Evolutionary conservation across 2,888 invertebrate genomes (phyloP).

Genomic region (Taphrorychus bicolor): DNA sequence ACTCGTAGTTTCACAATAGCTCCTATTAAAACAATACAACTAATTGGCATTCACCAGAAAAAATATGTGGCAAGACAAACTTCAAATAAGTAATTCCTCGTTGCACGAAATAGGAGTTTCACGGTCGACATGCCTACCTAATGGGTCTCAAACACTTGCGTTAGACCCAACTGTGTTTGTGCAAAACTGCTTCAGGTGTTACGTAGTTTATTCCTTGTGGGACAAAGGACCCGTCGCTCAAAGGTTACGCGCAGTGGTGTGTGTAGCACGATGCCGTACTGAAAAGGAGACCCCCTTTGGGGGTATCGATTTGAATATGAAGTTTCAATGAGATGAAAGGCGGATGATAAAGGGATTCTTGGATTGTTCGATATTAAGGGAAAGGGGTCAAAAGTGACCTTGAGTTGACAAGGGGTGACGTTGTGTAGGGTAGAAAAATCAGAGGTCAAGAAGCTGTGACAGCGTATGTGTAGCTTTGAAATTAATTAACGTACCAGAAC

Average conservation of each 20-base stretch:
- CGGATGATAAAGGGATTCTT: no score
- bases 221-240: background rate
- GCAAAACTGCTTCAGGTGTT: background rate
- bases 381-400: no score
- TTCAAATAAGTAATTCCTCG: background rate
- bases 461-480: no score
- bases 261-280: background rate
- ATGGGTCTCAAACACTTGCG: constrained; percentile 3
- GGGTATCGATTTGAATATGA: background rate
- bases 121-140: constrained; percentile 16
- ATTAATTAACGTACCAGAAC: no score
- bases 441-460: no score
- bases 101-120: constrained; percentile 21
- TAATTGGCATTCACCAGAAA: background rate
- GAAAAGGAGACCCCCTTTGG: background rate
- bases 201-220: background rate
- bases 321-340: background rate
- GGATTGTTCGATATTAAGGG: no score
- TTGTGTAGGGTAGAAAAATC: no score
- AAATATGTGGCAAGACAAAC: background rate
- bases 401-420: no score
- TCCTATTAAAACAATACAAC: no score
- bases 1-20: no score
- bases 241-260: background rate
- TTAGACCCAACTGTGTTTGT: background rate